Conservation (phyloP, 2,113 vertebrate species). For the Xenopus borealis region DNA sequence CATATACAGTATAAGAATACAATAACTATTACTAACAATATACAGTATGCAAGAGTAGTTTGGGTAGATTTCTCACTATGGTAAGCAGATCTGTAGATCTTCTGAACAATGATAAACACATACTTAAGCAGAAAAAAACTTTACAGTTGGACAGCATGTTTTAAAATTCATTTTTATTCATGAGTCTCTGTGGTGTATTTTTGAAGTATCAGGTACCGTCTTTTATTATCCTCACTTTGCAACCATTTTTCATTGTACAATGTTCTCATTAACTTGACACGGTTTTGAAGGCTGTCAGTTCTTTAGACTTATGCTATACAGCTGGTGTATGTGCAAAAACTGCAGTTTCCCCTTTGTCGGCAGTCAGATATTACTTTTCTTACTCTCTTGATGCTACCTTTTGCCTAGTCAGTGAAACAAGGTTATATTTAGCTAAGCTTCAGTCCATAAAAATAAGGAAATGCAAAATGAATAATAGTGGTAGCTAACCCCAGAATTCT, state of each 20-base stretch:
- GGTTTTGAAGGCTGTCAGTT: conserved; percentile 1
- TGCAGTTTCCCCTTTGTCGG: background rate
- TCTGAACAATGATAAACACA: too few relatives aligned
- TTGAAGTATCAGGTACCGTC: background rate
- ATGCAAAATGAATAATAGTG: too few relatives aligned
- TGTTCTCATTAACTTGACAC: conserved; percentile 3
- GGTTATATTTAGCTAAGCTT: too few relatives aligned
- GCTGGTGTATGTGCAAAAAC: background rate
- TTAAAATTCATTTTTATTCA: background rate
- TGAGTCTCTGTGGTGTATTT: too few relatives aligned
- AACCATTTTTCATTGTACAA: conserved; percentile 2
- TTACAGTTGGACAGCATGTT: background rate
- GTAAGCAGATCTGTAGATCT: too few relatives aligned
- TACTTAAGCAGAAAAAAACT: too few relatives aligned
- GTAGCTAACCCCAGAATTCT: too few relatives aligned
- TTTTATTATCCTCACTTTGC: background rate
- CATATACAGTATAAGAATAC: too few relatives aligned
- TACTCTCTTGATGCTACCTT: conserved; percentile 7
- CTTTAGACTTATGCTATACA: background rate
- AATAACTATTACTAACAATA: too few relatives aligned
- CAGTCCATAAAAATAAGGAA: too few relatives aligned
- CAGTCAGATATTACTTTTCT: conserved; percentile 10
- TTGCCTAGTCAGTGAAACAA: conserved; percentile 21
- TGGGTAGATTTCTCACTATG: too few relatives aligned
- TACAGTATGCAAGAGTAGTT: too few relatives aligned